Percentiles rank a stretch among this genome's conserved stretches.
These are phyloP conservation scores for Torymus auratus DNA, from an alignment of 2,888 invertebrate genomes.

Conservation along the genomic window DNA sequence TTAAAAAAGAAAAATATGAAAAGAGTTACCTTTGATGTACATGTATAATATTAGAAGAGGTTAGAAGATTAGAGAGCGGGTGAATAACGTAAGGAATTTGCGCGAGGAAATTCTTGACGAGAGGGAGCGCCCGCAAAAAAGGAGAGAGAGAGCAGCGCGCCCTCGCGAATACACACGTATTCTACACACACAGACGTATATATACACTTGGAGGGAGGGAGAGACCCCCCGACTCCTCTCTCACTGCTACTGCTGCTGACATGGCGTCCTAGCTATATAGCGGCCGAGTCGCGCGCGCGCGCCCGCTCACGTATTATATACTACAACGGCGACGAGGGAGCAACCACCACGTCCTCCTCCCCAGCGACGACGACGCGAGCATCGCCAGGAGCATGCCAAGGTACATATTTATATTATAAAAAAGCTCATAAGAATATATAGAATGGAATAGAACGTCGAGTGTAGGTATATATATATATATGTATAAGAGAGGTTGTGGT, in stretches of 20 bases:
- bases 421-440: no score
- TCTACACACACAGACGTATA: no score
- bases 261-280: constrained; percentile 74
- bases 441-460: no score
- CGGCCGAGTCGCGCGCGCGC: constrained; percentile 65
- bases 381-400: constrained; percentile 67
- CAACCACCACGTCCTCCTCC: not conserved
- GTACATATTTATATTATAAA: constrained; percentile 59
- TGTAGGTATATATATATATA: no score
- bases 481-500: no score
- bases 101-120: not conserved
- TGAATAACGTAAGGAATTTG: no score
- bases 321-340: not conserved
- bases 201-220: constrained; percentile 22
- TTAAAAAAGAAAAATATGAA: no score
- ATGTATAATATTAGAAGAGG: no score
- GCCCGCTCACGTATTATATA: no score
- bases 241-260: constrained; percentile 67
- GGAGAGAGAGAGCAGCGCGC: not conserved
- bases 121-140: constrained; percentile 42
- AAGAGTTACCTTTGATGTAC: no score
- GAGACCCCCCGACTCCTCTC: constrained; percentile 61
- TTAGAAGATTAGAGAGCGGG: no score
- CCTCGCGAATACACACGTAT: no score
- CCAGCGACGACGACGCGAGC: constrained; percentile 5